phyloP scores from a whole-genome alignment of 2,888 invertebrate genomes.

The Ellobium chinense region DNA sequence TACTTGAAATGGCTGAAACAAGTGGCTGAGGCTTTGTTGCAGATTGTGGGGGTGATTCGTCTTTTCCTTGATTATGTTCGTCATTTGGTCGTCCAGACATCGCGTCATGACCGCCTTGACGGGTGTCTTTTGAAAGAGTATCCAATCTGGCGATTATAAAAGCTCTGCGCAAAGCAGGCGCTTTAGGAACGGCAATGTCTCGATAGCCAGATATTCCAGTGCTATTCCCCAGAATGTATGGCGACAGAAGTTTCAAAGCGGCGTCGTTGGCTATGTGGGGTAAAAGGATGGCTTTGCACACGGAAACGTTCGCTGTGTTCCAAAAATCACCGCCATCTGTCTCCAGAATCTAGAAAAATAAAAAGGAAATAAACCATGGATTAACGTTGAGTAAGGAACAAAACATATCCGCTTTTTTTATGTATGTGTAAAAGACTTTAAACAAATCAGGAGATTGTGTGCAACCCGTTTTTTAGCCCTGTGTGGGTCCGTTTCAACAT shows the following conservation, averaged over 20 bases:
- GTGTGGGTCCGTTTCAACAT: no score
- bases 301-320: conserved; percentile 15
- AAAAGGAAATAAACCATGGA: not conserved
- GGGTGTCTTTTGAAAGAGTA: not conserved
- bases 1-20: not conserved
- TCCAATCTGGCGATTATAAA: not conserved
- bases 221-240: not conserved
- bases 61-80: not conserved
- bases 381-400: no score
- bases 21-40: not conserved
- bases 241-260: not conserved
- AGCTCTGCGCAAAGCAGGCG: not conserved
- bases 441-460: no score
- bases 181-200: not conserved
- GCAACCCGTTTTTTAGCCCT: no score
- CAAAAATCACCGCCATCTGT: conserved; percentile 37
- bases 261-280: not conserved
- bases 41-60: no score
- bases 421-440: no score
- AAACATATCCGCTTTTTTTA: no score
- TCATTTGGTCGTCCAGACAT: not conserved
- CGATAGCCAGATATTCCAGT: not conserved
- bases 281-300: conserved; percentile 26
- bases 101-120: not conserved
- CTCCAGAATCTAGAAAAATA: conserved; percentile 7